phyloP scores from a whole-genome alignment of 35 echinoderm and acorn worm species.

The Patiria miniata region DNA sequence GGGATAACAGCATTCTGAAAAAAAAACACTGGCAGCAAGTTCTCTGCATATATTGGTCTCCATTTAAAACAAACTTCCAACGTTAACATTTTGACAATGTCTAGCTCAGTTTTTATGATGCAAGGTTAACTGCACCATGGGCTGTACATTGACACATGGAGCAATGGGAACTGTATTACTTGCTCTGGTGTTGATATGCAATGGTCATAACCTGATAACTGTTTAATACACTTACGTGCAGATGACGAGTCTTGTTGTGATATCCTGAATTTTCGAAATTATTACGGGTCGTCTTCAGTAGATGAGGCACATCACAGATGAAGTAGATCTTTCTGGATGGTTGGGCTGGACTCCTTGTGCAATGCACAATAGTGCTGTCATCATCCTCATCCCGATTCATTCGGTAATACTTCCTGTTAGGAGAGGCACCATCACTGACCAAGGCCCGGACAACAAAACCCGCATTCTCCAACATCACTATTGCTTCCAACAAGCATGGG shows the following conservation, averaged over 20 bases:
- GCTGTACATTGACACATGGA: no score
- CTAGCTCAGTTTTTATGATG: no score
- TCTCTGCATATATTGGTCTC: no score
- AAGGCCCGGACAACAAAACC: slow-evolving; percentile 55
- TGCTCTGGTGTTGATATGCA: no score
- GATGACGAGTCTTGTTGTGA: slow-evolving; percentile 51
- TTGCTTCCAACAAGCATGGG: neutral
- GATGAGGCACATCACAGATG: slow-evolving; percentile 73
- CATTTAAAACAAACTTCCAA: no score
- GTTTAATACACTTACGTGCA: slow-evolving; percentile 52
- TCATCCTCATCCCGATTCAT: neutral
- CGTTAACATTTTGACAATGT: no score
- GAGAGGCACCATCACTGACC: slow-evolving; percentile 43
- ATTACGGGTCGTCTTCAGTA: slow-evolving; percentile 72
- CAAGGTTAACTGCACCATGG: no score
- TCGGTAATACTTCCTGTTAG: slow-evolving; percentile 60
- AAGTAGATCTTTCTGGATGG: slow-evolving; percentile 47
- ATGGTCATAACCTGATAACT: no score
- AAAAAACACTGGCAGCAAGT: no score
- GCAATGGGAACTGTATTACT: no score
- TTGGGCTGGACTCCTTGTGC: neutral
- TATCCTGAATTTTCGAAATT: slow-evolving; percentile 73
- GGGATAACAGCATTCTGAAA: no score
- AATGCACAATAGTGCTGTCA: neutral
- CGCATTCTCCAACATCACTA: slow-evolving; percentile 15